A percentile compares a stretch with the other conserved stretches of the same genome.
Conservation (phyloP, 2,888 invertebrate species). For the Globia sparganii region DNA sequence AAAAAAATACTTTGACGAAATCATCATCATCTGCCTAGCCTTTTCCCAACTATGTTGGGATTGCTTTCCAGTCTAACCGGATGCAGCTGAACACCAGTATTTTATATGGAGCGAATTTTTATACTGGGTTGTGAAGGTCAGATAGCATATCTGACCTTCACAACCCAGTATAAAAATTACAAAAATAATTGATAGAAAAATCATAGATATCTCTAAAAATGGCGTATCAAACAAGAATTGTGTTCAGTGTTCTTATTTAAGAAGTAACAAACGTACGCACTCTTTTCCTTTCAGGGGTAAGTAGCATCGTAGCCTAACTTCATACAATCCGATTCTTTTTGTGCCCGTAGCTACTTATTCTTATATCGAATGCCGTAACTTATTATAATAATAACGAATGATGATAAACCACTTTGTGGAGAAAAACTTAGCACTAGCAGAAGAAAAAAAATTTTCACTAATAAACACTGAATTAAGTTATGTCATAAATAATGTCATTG, state of each 20-base stretch:
- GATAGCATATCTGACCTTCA: background rate
- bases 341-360: background rate
- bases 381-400: background rate
- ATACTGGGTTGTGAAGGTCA: too few species aligned
- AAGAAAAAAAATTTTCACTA: background rate
- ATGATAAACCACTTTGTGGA: background rate
- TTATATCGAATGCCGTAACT: background rate
- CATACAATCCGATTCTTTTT: too few species aligned
- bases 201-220: background rate
- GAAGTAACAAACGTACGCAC: background rate
- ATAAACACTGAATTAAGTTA: background rate
- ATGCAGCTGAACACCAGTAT: too few species aligned
- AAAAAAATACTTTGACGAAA: background rate
- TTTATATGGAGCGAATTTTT: background rate
- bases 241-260: background rate
- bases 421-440: background rate
- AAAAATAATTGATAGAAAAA: background rate
- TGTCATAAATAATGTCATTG: background rate
- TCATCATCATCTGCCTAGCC: background rate
- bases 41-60: background rate
- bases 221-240: background rate
- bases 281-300: constrained; percentile 15
- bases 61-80: background rate
- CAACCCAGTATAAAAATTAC: background rate
- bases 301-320: background rate